Conservation (phyloP, 2,888 invertebrate genomes). For the Adelphocoris suturalis region DNA sequence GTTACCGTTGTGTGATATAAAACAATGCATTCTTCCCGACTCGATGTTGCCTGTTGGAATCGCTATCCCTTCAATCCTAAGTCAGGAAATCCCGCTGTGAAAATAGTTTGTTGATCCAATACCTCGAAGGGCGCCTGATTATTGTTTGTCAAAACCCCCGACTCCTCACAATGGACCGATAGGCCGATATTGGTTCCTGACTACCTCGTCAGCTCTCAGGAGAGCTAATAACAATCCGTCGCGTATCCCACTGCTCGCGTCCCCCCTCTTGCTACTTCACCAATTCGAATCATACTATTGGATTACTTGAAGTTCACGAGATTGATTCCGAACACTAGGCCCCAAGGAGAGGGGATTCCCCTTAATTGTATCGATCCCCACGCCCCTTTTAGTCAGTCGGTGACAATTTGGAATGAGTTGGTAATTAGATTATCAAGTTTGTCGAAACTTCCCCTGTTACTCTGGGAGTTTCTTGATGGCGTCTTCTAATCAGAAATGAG, state of each 20-base stretch:
- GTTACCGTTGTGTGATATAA: too few relatives aligned
- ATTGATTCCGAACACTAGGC: conserved; percentile 9
- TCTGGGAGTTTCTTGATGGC: conserved; percentile 23
- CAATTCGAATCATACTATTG: neutral
- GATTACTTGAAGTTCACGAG: conserved; percentile 47
- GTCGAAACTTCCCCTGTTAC: conserved; percentile 13
- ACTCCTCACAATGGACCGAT: neutral
- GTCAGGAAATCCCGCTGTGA: too few relatives aligned
- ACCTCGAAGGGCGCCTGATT: too few relatives aligned
- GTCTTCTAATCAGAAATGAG: conserved; percentile 36
- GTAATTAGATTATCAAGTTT: conserved; percentile 55
- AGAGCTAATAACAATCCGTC: neutral
- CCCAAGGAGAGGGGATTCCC: neutral
- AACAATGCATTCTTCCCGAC: too few relatives aligned
- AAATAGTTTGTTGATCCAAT: neutral
- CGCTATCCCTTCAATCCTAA: too few relatives aligned
- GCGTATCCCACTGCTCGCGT: neutral
- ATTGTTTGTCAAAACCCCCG: too few relatives aligned
- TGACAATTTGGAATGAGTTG: conserved; percentile 50
- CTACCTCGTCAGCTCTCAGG: neutral
- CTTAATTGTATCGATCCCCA: conserved; percentile 31
- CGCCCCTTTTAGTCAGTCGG: conserved; percentile 38
- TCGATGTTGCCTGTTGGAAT: too few relatives aligned
- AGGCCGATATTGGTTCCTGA: neutral
- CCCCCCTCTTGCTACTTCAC: neutral